A percentile compares a stretch with the other conserved stretches of the same genome.
Conservation (phyloP, 64 coral and sea anemone genomes). For the Platygyra sinensis region DNA sequence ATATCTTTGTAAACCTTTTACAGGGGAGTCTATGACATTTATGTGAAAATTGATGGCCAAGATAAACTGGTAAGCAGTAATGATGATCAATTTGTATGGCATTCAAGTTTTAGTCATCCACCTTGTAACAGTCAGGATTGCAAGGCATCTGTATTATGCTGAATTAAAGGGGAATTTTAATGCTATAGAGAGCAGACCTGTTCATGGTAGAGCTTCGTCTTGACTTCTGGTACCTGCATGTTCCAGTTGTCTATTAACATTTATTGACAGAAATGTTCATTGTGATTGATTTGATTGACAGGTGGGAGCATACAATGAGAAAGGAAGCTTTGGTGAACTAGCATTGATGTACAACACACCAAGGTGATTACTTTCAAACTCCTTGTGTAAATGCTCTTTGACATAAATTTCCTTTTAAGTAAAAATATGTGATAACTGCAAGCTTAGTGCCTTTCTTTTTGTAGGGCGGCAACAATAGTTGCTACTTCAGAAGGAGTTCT, state of each 20-base stretch:
- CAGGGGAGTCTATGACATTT: conserved; percentile 97
- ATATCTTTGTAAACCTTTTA: neutral
- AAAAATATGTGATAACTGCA: neutral
- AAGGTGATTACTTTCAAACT: conserved; percentile 53
- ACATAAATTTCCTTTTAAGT: neutral
- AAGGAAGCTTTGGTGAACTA: conserved; percentile 98
- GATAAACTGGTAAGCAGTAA: conserved; percentile 83
- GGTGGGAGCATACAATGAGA: conserved; percentile 92
- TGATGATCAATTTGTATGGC: no score
- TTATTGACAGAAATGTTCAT: neutral
- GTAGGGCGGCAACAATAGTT: conserved; percentile 96
- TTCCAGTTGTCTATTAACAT: no score
- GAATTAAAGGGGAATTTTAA: no score
- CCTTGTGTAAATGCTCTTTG: neutral
- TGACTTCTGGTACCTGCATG: no score
- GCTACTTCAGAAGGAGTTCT: conserved; percentile 93
- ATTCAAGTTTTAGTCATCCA: no score
- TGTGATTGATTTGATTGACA: conserved; percentile 6
- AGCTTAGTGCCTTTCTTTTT: neutral
- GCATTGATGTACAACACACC: conserved; percentile 99
- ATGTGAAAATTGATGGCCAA: conserved; percentile 94
- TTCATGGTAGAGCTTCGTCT: no score
- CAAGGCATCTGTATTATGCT: no score
- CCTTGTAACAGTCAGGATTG: no score
- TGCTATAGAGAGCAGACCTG: no score